Base-by-base conservation (phyloP, 64 coral and sea anemone species). In the Pachyseris speciosa region DNA sequence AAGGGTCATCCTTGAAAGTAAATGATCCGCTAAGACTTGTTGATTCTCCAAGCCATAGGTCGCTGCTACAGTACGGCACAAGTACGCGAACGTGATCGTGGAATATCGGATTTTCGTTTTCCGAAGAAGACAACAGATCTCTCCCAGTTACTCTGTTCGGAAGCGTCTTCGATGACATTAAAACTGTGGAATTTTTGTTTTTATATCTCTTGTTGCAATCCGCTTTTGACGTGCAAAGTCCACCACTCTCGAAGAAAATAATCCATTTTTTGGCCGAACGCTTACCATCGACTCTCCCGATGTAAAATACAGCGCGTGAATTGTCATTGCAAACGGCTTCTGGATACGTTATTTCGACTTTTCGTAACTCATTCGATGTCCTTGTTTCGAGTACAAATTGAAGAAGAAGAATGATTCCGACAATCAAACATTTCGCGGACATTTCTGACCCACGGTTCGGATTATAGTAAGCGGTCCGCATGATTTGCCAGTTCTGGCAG, bases 181-280 rank as follows among this genome's bases (percentile, higher is more conserved):
- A 72, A 51, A 88, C 64, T 16, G 53, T 87, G 7, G 91, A 93
- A 48, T 93, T 69, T 39, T 88, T 50, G 60, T 80, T 45, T 12
- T 61, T 87, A 44, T 93, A 93, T 88, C 91, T 87, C 59, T 69
- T 58, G 37, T 93, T 93, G 38, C 91, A 93, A 8, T 87, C 84
- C 7, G 41, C 74, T 44, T 87, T 87, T 4, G 91, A 93, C 4
- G 91, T 37, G 63, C 91, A 93, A 45, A 93, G 84, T 17, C 91
- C 91, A 59, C 91, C 91, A 71, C 91, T 80, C 67, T 93, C 91
- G 52, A 93, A 93, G 74, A 87, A 93, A 80, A 93, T 71, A 67
- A 93, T 45, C 91, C 91, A 93, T 15, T 69, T 80, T 57, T 43
- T 39, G 0, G 41, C 25, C 5, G 61, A 53, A 9, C n/a, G 48